Percentiles rank a stretch among this genome's conserved stretches.
Conservation (phyloP, 1,140 invertebrate genomes). For the Sitodiplosis mosellana region DNA sequence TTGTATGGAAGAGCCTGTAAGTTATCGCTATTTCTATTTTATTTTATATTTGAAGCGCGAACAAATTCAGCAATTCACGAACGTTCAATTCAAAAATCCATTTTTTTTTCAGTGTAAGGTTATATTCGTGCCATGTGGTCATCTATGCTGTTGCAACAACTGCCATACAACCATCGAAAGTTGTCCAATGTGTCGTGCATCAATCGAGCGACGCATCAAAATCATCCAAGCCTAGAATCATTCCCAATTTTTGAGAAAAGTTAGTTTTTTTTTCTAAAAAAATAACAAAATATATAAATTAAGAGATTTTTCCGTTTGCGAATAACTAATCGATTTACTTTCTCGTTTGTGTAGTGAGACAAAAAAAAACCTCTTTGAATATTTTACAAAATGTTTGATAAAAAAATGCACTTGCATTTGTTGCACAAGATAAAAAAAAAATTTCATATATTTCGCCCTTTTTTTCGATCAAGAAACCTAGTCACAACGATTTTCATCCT, state of each 20-base stretch:
- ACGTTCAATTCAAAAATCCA: conserved; percentile 5
- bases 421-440: no score
- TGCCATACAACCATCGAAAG: conserved; percentile 38
- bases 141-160: conserved; percentile 55
- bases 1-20: conserved; percentile 54
- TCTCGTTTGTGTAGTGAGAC: no score
- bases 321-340: no score
- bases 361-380: no score
- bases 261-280: no score
- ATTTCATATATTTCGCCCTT: no score
- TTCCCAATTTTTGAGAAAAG: background rate
- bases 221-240: conserved; percentile 29
- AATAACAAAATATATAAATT: no score
- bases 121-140: conserved; percentile 70
- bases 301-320: no score
- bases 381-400: no score
- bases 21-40: conserved; percentile 10
- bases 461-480: no score
- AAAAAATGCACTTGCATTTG: no score
- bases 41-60: conserved; percentile 2
- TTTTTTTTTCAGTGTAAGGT: conserved; percentile 42
- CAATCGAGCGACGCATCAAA: conserved; percentile 45
- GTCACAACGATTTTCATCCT: no score
- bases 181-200: conserved; percentile 61
- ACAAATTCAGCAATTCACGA: background rate